Percentiles rank a stretch among this genome's conserved stretches.
Conservation (phyloP, 2,113 vertebrate genomes). For the Gobius niger region DNA sequence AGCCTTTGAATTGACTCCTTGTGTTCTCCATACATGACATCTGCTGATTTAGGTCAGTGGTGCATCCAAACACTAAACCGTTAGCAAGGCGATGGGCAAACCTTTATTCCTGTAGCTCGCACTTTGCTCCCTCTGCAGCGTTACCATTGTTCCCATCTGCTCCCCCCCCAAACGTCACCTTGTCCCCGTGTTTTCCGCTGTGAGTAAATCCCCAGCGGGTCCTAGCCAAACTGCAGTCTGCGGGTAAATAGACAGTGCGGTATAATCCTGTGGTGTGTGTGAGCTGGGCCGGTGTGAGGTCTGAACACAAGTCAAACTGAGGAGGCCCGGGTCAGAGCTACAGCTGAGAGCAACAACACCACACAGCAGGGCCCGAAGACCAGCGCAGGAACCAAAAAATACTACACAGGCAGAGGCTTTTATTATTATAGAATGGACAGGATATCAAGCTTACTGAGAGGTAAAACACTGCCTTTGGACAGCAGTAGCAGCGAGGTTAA, state of each 20-base stretch:
- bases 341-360: not conserved
- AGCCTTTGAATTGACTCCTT: no score
- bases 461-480: no score
- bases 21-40: no score
- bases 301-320: not conserved
- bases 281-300: not conserved
- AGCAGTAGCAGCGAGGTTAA: no score
- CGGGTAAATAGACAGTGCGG: not conserved
- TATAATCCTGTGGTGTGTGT: not conserved
- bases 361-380: not conserved
- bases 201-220: not conserved
- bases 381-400: not conserved
- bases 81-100: no score
- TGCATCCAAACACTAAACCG: no score
- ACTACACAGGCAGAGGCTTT: not conserved
- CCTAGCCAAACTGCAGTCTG: not conserved
- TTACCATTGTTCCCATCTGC: not conserved
- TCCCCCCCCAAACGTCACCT: not conserved
- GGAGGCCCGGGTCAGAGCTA: not conserved
- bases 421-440: no score
- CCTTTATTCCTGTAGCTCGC: not conserved
- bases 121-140: not conserved
- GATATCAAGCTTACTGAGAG: no score
- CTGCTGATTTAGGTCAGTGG: no score
- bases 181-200: not conserved